Percentiles rank a stretch among this genome's conserved stretches.
Evolutionary conservation across 2,888 invertebrate genomes (phyloP).

Genomic region (Ametastegia equiseti): DNA sequence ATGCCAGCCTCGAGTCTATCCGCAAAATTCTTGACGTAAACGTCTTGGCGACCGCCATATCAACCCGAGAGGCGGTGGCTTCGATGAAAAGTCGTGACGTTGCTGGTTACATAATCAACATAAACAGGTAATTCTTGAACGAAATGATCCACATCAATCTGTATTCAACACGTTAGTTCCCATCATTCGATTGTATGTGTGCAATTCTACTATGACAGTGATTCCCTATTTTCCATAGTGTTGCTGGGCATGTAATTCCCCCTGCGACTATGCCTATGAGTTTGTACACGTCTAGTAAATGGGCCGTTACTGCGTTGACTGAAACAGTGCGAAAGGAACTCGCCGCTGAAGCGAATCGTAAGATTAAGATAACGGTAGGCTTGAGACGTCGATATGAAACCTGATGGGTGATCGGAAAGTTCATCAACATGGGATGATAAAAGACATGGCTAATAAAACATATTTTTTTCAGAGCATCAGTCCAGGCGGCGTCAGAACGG

Average conservation of each 20-base stretch:
- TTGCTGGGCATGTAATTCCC: slow-evolving; percentile 64
- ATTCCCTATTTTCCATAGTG: slow-evolving; percentile 63
- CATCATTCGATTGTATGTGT: too few relatives aligned
- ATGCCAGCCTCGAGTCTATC: slow-evolving; percentile 68
- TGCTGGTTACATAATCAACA: slow-evolving; percentile 80
- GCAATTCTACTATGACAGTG: slow-evolving; percentile 57
- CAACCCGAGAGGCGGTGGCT: slow-evolving; percentile 78
- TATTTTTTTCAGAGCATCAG: slow-evolving; percentile 63
- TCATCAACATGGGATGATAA: neutral
- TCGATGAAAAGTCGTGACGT: slow-evolving; percentile 77
- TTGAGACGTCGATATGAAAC: neutral
- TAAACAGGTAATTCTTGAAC: slow-evolving; percentile 78
- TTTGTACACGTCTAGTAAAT: slow-evolving; percentile 78
- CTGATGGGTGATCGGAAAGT: too few relatives aligned
- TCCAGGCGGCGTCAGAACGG: slow-evolving; percentile 80
- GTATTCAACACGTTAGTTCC: neutral
- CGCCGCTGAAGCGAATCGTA: slow-evolving; percentile 62
- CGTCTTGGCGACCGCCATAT: slow-evolving; percentile 79
- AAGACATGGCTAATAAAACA: neutral
- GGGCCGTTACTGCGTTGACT: slow-evolving; percentile 76
- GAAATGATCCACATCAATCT: neutral
- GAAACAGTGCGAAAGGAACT: slow-evolving; percentile 77
- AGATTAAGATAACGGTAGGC: slow-evolving; percentile 74
- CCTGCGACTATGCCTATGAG: slow-evolving; percentile 57
- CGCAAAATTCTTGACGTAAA: slow-evolving; percentile 77